Conservation (phyloP, 2,888 invertebrate genomes). For the Spilarctia lutea region DNA sequence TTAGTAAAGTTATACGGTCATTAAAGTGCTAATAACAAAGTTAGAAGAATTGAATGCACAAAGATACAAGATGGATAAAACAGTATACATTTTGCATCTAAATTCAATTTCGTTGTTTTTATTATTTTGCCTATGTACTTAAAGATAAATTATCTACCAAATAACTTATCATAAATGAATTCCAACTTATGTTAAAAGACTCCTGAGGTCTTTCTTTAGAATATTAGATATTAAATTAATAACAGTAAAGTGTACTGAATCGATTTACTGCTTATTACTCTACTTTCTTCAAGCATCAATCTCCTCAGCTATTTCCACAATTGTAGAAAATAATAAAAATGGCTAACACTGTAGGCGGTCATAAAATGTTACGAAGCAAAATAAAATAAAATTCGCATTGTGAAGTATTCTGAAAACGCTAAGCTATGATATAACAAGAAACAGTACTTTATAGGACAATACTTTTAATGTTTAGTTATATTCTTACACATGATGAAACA, state of each 20-base stretch:
- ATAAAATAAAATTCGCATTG: background rate
- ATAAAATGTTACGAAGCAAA: background rate
- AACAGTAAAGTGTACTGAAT: background rate
- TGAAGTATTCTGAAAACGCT: background rate
- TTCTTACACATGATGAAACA: background rate
- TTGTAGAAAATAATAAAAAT: background rate
- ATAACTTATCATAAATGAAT: background rate
- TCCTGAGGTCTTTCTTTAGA: background rate
- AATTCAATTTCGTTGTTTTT: no score
- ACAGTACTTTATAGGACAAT: background rate
- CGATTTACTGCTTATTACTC: background rate
- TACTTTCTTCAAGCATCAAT: background rate
- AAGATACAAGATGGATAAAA: no score
- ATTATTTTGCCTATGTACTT: background rate
- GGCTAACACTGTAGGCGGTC: background rate
- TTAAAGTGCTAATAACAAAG: no score
- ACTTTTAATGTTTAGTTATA: background rate
- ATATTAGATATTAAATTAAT: background rate
- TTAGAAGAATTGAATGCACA: no score
- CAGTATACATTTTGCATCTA: no score
- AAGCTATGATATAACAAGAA: background rate
- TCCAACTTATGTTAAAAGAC: background rate
- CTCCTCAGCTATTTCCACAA: background rate
- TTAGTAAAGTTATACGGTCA: slow-evolving; percentile 3
- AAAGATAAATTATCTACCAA: background rate